A percentile compares a stretch with the other conserved stretches of the same genome.
These are phyloP conservation scores for Hydrocynus forskahlii DNA, from an alignment of 2,797 vertebrate genomes.

Conservation along the genomic window DNA sequence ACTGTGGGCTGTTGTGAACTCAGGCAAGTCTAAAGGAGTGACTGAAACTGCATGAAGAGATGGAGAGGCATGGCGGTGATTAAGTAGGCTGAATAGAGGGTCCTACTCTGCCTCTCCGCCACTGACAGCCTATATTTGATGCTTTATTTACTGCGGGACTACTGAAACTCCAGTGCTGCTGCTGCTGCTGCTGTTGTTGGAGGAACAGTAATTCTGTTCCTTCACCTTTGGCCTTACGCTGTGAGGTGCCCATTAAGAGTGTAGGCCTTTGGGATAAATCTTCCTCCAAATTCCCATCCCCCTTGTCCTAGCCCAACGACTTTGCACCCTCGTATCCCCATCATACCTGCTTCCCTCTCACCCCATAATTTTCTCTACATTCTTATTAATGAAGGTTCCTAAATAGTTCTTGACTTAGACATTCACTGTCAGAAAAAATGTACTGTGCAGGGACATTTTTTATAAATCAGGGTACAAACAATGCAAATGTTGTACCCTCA, in stretches of 20 bases:
- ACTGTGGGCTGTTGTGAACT: slow-evolving; percentile 1
- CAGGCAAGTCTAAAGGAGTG: slow-evolving; percentile 29
- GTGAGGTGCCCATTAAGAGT: slow-evolving; percentile 59
- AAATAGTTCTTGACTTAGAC: neutral
- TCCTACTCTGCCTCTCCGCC: slow-evolving; percentile 49
- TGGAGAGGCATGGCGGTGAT: slow-evolving; percentile 65
- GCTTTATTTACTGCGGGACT: slow-evolving; percentile 57
- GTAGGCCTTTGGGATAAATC: slow-evolving; percentile 58
- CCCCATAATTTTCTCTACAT: slow-evolving; percentile 45
- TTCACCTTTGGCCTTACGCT: slow-evolving; percentile 55
- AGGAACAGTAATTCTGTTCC: slow-evolving; percentile 41
- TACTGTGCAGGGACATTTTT: too few species aligned
- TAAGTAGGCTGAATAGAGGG: slow-evolving; percentile 65
- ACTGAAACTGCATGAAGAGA: slow-evolving; percentile 36
- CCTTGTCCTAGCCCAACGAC: slow-evolving; percentile 55
- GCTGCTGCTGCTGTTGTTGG: slow-evolving; percentile 33
- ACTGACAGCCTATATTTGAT: slow-evolving; percentile 62
- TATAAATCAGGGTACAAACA: too few species aligned
- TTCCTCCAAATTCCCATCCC: slow-evolving; percentile 47
- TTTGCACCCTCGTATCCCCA: slow-evolving; percentile 36
- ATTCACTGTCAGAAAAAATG: too few species aligned
- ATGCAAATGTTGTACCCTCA: too few species aligned
- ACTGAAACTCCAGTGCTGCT: slow-evolving; percentile 11
- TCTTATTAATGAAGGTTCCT: neutral
- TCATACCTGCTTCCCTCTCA: slow-evolving; percentile 45